Base-by-base conservation (phyloP, 1,140 invertebrate genomes). In the Apocrypta bakeri region DNA sequence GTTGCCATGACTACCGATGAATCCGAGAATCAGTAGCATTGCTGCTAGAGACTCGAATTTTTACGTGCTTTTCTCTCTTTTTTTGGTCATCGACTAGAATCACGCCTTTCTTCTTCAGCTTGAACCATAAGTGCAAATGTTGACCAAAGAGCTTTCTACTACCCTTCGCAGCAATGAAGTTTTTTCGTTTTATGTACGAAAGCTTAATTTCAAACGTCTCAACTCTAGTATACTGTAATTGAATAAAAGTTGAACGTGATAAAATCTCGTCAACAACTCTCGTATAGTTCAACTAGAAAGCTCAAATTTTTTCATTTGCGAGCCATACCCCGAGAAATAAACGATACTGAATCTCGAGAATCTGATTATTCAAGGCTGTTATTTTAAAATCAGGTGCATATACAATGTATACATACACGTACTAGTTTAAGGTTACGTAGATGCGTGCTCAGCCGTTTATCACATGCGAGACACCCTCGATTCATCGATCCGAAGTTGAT, bases 1-100 rank as follows among this genome's bases (percentile, higher is more conserved):
- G 89, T 89, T 90, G 89, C 88, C 88, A 88, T 89, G 84, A 81
- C 86, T 90, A 88, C 87, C 75, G 76, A 84, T 84, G 82, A 37
- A 82, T n/a, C 68, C 71, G 84, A 85, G 83, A 83, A 87, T 84
- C 78, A 86, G 84, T 81, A 82, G 76, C 84, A 21, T 48, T 25
- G 63, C 24, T 27, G 77, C 33, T 2, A 9, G 48, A 40, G 42
- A 48, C 68, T 61, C 25, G 42, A 56, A 71, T 80, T 80, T 72
- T 80, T 48, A 69, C 72, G 27, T 56, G 27, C 40, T 6, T n/a
- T 37, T 73, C 33, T 73, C 64, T 72, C 56, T 64, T 27, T 64
- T 27, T 24, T 4, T 64, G 3, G 3, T 25, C 63, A 25, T 64
- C 24, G n/a, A 4, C 17, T 17, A 48, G 14, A 6, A 21, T 6